Conservation (phyloP, 2,797 vertebrate species). For the Clangula hyemalis region DNA sequence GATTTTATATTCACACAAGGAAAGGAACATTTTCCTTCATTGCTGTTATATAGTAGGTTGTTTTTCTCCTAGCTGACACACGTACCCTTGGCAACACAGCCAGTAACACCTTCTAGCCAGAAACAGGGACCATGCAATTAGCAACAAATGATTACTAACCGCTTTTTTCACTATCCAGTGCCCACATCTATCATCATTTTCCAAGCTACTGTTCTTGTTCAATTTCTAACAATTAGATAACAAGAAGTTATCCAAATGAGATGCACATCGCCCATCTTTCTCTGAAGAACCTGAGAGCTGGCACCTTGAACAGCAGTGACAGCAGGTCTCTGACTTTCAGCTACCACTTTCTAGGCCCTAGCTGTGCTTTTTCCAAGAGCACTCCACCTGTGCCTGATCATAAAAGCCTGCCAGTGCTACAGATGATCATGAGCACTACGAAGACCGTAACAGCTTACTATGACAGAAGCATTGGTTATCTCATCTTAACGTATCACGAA, state of each 20-base stretch:
- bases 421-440: background rate
- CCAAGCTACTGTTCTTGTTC: background rate
- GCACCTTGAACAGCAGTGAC: background rate
- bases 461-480: background rate
- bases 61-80: background rate
- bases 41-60: background rate
- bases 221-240: background rate
- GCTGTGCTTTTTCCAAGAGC: background rate
- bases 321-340: background rate
- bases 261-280: background rate
- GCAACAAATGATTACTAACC: background rate
- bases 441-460: rapidly evolving
- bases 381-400: background rate
- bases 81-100: background rate
- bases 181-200: background rate
- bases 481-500: background rate
- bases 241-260: background rate
- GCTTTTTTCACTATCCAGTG: background rate
- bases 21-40: background rate
- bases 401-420: background rate
- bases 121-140: background rate
- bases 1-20: background rate
- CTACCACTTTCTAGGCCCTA: background rate
- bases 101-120: background rate
- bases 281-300: background rate